Evolutionary conservation across 2,888 invertebrate genomes (phyloP).

Genomic region (Phengaris arion): DNA sequence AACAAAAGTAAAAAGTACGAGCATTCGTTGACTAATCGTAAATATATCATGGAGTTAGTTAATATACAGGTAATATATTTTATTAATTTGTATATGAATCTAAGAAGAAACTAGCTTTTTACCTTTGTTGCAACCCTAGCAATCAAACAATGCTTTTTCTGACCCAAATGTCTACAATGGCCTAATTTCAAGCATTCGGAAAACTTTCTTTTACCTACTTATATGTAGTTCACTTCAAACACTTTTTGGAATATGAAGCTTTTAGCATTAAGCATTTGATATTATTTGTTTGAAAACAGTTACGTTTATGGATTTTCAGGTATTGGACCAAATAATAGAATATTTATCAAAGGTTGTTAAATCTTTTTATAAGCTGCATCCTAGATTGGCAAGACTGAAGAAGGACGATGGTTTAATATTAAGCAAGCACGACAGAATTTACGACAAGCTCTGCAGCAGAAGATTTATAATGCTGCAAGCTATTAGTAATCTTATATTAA

Average conservation of each 20-base stretch:
- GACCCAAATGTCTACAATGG: not conserved
- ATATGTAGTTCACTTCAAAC: no score
- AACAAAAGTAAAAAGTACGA: slow-evolving; percentile 45
- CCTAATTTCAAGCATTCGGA: not conserved
- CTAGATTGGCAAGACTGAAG: slow-evolving; percentile 69
- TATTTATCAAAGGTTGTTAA: slow-evolving; percentile 74
- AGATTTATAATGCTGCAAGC: slow-evolving; percentile 79
- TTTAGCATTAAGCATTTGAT: no score
- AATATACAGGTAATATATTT: slow-evolving; percentile 67
- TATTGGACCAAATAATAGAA: slow-evolving; percentile 78
- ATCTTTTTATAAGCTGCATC: slow-evolving; percentile 75
- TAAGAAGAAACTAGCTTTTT: no score
- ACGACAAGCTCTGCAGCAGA: slow-evolving; percentile 73
- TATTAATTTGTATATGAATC: not conserved
- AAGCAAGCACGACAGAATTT: slow-evolving; percentile 75
- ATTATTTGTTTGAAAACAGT: not conserved
- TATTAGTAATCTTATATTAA: slow-evolving; percentile 73
- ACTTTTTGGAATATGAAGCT: no score
- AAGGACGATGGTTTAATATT: slow-evolving; percentile 61
- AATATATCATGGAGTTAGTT: slow-evolving; percentile 72
- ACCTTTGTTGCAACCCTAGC: no score
- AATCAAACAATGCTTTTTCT: no score
- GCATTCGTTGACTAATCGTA: slow-evolving; percentile 64
- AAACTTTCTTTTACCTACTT: no score
- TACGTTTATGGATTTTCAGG: slow-evolving; percentile 54